Base-by-base conservation (phyloP, 1,140 invertebrate species). In the Magallana gigas region DNA sequence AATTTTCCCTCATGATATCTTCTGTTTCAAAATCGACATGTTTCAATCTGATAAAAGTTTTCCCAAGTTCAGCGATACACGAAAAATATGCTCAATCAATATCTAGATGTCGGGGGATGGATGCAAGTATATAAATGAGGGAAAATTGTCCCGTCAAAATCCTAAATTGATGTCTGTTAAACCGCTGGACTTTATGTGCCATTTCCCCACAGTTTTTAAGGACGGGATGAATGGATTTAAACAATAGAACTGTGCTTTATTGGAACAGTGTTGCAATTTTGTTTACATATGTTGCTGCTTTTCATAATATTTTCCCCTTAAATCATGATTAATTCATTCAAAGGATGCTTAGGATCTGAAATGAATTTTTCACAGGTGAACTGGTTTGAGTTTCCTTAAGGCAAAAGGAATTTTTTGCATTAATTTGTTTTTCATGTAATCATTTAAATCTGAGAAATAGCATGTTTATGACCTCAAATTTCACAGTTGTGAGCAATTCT, bases 81-180 rank as follows among this genome's bases (percentile, higher is more conserved):
- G 64, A 23, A 23, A 23, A 23, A 76, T 76, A 12, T 76, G 68
- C 68, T 76, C 36, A 76, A 76, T 76, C 68, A 76, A 76, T 76
- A 76, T 76, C 36, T 29, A 76, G 23, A 76, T 76, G 68, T 29
- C 68, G 18, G 23, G 68, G 68, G 68, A 76, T 29, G 23, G 23
- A 76, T 36, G 36, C 68, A 29, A 29, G 68, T 76, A 76, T 76
- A 76, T 76, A 76, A 76, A 29, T 29, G 68, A 76, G 9, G 68
- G 18, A 29, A 76, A 76, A 29, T 76, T 76, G 68, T 76, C 23
- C 68, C 23, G 68, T 76, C 68, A 76, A 76, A 76, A 76, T 3
- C 68, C 23, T 76, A 23, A 76, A 76, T 76, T 29, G 68, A 76
- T 76, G 14, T 18, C 68, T 76, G 36, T 29, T 48, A 29, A 76